Evolutionary conservation across 1,140 invertebrate genomes (phyloP), one percentile per base, ranked within the genome.

Genomic region (Brachionus rotundiformis): DNA sequence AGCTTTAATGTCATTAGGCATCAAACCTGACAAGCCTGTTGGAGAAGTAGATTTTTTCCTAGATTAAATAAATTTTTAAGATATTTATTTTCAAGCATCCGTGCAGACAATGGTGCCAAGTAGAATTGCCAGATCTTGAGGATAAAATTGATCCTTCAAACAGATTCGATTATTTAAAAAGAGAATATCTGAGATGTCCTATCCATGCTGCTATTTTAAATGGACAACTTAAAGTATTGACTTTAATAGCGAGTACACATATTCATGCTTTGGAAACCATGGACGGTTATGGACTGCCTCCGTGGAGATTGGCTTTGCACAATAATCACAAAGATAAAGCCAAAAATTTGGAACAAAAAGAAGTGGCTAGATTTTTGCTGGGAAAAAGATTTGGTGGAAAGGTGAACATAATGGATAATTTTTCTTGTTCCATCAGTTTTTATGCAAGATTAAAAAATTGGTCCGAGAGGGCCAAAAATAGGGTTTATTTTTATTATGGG

Each of bases 341-440:
- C 6, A 41, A 44, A 65, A 81, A 63, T 68, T 44, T 65, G 13
- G 8, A 63, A 19, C 79, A 81, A 68, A 63, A 65, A 63, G 79
- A 81, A 41, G 54, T 68, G 5, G 79, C 79, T 19, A 25, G 29
- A 25, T 81, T 81, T 68, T 7, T 81, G 16, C 27, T 81, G 13
- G 36, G 44, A 27, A 81, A 81, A 33, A 59, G 44, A 39, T 81
- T 81, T 29, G 79, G 79, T 68, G 79, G 79, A n/a, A 81, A 81
- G 59, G 54, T 81, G 8, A 63, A 63, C 27, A n/a, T 65, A 16
- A 2, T 16, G 39, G 54, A 65, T 2, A 29, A 31, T 65, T 44
- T 65, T 31, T 33, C 16, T 5, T 29, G 47, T 29, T 81, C 54
- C 0, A 81, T 81, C 11, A 63, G 33, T 49, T 65, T 81, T 19